A percentile compares a stretch with the other conserved stretches of the same genome.
Evolutionary conservation across 30 jellyfish, hydroid and myxozoan species (phyloP).

Genomic region (Hydractinia symbiolongicarpus): DNA sequence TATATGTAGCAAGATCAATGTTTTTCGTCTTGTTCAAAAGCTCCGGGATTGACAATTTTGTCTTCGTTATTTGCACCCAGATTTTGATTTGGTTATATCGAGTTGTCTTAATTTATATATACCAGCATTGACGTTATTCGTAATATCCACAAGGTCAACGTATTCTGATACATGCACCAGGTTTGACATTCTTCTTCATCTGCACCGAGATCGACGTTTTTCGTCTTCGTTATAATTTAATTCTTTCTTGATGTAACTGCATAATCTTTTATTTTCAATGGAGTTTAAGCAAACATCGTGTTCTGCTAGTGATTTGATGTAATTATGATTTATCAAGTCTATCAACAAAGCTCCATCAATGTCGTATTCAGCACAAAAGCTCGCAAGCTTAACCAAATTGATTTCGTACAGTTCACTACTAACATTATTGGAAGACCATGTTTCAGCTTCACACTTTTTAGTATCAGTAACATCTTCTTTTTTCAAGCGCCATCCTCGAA

Average conservation of each 20-base stretch:
- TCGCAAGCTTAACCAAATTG: neutral
- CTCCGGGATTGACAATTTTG: too few relatives aligned
- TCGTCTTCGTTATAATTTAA: neutral
- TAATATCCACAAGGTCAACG: too few relatives aligned
- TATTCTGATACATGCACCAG: too few relatives aligned
- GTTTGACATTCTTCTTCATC: too few relatives aligned
- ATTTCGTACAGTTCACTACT: neutral
- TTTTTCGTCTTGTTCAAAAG: too few relatives aligned
- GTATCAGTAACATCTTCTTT: neutral
- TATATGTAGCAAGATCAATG: too few relatives aligned
- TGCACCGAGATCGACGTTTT: neutral
- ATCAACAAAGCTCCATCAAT: neutral
- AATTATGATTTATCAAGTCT: neutral
- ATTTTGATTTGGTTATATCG: too few relatives aligned
- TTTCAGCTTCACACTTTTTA: neutral
- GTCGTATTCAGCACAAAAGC: neutral
- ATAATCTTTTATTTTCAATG: neutral
- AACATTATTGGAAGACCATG: slow-evolving; percentile 1
- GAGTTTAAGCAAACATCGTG: neutral
- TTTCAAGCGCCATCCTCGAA: neutral
- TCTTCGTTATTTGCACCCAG: too few relatives aligned
- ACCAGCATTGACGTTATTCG: too few relatives aligned
- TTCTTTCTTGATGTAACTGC: neutral
- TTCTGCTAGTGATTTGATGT: neutral
- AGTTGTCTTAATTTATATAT: too few relatives aligned